Conservation (phyloP, 2,797 vertebrate species). For the Pelochelys cantorii region DNA sequence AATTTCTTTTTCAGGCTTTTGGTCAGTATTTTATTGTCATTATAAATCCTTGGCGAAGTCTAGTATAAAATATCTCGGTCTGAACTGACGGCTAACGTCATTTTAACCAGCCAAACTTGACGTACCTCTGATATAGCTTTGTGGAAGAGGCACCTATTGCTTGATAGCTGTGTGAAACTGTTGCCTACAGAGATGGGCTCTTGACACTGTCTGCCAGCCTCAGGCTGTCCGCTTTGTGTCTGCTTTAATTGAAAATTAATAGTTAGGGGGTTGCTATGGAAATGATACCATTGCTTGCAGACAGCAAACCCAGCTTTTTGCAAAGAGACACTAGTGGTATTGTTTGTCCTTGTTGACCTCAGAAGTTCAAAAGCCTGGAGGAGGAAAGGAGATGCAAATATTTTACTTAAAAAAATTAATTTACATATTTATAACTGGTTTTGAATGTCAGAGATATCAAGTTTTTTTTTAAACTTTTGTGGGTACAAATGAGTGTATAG, state of each 20-base stretch:
- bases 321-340: conserved; percentile 97
- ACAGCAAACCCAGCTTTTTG: conserved; percentile 89
- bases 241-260: conserved; percentile 98
- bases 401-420: conserved; percentile 89
- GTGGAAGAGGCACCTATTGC: conserved; percentile 84
- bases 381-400: conserved; percentile 91
- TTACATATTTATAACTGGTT: conserved; percentile 88
- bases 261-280: conserved; percentile 93
- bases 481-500: conserved; percentile 73
- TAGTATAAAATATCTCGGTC: conserved; percentile 80
- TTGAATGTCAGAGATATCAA: conserved; percentile 84
- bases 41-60: conserved; percentile 75
- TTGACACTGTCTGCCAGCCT: conserved; percentile 91
- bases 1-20: conserved; percentile 74
- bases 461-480: conserved; percentile 82
- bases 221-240: conserved; percentile 90
- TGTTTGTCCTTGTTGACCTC: conserved; percentile 99
- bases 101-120: conserved; percentile 86
- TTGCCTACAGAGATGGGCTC: conserved; percentile 88
- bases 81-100: conserved; percentile 87
- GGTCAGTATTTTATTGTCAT: conserved; percentile 67
- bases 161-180: conserved; percentile 88
- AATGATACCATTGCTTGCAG: conserved; percentile 90
- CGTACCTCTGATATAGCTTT: conserved; percentile 82
- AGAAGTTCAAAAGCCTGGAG: conserved; percentile 92